A percentile compares a stretch with the other conserved stretches of the same genome.
Conservation (phyloP, 2,888 invertebrate genomes). For the Drosophila incognita region DNA sequence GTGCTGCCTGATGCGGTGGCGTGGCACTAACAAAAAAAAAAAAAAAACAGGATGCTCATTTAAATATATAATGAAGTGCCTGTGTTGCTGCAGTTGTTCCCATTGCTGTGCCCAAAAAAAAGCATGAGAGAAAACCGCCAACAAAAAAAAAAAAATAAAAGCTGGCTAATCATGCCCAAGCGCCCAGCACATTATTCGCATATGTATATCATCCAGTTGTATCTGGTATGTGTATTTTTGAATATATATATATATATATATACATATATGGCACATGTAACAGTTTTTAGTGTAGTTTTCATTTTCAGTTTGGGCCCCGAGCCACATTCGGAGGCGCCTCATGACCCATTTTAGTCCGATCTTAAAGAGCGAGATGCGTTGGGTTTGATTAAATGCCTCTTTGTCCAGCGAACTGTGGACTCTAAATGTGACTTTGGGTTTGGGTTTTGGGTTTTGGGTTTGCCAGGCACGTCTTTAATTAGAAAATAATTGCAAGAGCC, state of each 20-base stretch:
- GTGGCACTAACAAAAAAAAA: slow-evolving; percentile 41
- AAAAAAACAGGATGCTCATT: slow-evolving; percentile 78
- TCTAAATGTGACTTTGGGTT: background rate
- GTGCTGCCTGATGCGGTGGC: slow-evolving; percentile 67
- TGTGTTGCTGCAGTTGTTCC: slow-evolving; percentile 66
- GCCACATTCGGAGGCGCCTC: slow-evolving; percentile 34
- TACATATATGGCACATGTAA: slow-evolving; percentile 59
- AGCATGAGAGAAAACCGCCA: background rate
- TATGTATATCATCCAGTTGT: slow-evolving; percentile 6
- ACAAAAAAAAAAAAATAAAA: slow-evolving; percentile 11
- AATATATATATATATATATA: background rate
- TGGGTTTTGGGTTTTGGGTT: slow-evolving; percentile 22
- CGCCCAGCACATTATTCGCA: slow-evolving; percentile 9
- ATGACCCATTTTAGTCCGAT: slow-evolving; percentile 67
- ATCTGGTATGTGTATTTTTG: slow-evolving; percentile 1
- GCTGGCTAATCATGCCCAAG: slow-evolving; percentile 68
- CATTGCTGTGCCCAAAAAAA: slow-evolving; percentile 36
- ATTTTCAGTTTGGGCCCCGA: slow-evolving; percentile 43
- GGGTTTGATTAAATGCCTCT: slow-evolving; percentile 48
- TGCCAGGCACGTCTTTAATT: slow-evolving; percentile 82
- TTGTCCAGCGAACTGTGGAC: slow-evolving; percentile 12
- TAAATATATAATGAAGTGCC: slow-evolving; percentile 81
- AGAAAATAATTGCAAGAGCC: slow-evolving; percentile 82
- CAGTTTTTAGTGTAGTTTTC: slow-evolving; percentile 65
- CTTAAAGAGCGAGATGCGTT: slow-evolving; percentile 38